Evolutionary conservation across 2,113 vertebrate species (phyloP).

Genomic region (Castor canadensis): DNA sequence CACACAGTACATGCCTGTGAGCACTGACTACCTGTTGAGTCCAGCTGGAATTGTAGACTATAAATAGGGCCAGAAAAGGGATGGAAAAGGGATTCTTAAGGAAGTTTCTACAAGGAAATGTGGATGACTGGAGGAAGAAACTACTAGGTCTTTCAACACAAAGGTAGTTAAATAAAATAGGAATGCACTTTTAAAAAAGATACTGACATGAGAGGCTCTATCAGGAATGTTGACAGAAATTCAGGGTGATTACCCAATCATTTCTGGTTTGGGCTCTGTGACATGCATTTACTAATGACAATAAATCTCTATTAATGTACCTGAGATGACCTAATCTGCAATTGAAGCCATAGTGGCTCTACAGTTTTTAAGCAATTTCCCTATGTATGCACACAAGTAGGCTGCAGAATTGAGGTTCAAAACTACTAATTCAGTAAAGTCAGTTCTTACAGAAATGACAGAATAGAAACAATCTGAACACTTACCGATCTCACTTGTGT

Average conservation of each 20-base stretch:
- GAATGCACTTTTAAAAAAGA: not conserved
- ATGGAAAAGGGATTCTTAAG: too few relatives aligned
- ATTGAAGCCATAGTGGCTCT: not conserved
- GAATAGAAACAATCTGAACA: not conserved
- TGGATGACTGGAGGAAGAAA: not conserved
- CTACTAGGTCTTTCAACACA: not conserved
- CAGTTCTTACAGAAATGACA: not conserved
- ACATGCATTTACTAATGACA: not conserved
- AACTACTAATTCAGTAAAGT: not conserved
- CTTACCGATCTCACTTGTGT: too few relatives aligned
- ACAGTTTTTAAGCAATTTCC: not conserved
- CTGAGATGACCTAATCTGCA: not conserved
- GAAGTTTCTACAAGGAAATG: not conserved
- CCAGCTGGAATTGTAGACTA: too few relatives aligned
- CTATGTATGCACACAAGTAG: not conserved
- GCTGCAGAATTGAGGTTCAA: not conserved
- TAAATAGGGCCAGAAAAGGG: not conserved
- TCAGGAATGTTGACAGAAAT: not conserved
- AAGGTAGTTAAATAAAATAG: not conserved
- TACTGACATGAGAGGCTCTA: not conserved
- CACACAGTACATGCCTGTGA: not conserved
- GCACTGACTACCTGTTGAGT: not conserved
- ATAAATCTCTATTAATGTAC: not conserved
- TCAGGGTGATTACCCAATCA: not conserved
- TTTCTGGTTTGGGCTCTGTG: not conserved